phyloP scores from a whole-genome alignment of 1,140 invertebrate species.

The Drosophila parabipectinata region DNA sequence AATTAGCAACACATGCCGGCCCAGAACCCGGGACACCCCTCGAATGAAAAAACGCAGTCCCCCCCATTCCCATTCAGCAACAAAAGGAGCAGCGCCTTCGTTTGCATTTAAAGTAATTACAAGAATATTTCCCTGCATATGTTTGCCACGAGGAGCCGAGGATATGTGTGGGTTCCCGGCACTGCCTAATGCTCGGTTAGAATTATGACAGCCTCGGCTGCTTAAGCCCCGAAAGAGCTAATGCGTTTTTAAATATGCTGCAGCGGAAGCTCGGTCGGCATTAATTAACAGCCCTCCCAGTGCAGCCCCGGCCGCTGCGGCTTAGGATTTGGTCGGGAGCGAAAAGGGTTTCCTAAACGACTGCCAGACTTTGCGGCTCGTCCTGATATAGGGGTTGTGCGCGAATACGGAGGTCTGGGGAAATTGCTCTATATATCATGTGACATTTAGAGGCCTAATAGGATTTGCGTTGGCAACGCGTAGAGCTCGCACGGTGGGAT shows the following conservation, averaged over 20 bases:
- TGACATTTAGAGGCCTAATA: slow-evolving; percentile 1
- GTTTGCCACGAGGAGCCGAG: slow-evolving; percentile 6
- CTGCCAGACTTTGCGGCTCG: slow-evolving; percentile 15
- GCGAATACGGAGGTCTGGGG: background rate
- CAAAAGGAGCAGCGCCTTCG: slow-evolving; percentile 22
- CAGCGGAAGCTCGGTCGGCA: slow-evolving; percentile 66
- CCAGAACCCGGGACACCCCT: slow-evolving; percentile 17
- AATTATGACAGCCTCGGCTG: slow-evolving; percentile 61
- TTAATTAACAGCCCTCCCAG: slow-evolving; percentile 66
- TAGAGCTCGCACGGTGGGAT: no score
- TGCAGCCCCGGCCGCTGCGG: slow-evolving; percentile 38
- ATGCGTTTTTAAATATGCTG: slow-evolving; percentile 81
- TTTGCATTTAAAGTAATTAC: slow-evolving; percentile 72
- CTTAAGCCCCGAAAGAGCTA: slow-evolving; percentile 50
- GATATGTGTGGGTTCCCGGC: slow-evolving; percentile 6
- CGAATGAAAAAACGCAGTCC: slow-evolving; percentile 5
- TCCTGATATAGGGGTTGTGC: slow-evolving; percentile 5
- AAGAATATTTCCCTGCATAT: slow-evolving; percentile 38
- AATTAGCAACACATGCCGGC: slow-evolving; percentile 75
- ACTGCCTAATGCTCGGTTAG: slow-evolving; percentile 20
- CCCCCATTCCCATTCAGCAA: slow-evolving; percentile 7
- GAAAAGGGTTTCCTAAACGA: slow-evolving; percentile 23
- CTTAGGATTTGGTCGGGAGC: slow-evolving; percentile 15
- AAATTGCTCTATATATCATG: slow-evolving; percentile 4
- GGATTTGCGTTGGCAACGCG: background rate